Percentiles rank a stretch among this genome's conserved stretches.
Conservation (phyloP, 2,797 vertebrate genomes). For the Microtus obscurus region DNA sequence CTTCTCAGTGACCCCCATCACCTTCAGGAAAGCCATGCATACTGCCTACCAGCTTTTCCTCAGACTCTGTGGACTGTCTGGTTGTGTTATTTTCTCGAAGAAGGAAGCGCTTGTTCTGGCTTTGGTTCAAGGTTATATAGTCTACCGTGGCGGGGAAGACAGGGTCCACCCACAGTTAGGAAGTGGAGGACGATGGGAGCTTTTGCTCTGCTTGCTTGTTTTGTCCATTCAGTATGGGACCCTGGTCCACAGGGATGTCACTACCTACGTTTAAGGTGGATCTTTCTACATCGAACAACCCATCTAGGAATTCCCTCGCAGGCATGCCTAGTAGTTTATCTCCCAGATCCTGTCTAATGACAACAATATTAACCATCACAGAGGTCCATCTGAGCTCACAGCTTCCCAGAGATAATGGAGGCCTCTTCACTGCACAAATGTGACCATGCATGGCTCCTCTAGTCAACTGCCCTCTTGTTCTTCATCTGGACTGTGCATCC, state of each 20-base stretch:
- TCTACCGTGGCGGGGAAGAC: neutral
- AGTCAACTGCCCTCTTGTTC: neutral
- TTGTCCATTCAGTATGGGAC: neutral
- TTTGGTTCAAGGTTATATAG: neutral
- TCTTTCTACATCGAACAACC: neutral
- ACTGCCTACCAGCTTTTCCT: neutral
- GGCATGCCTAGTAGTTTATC: neutral
- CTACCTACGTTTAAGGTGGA: neutral
- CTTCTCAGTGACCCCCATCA: too few relatives aligned
- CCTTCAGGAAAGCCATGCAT: too few relatives aligned
- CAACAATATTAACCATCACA: neutral
- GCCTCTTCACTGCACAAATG: neutral
- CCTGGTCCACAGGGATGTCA: neutral
- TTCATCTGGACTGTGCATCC: fast-evolving
- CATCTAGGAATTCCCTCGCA: neutral
- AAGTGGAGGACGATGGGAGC: neutral
- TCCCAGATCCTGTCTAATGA: neutral
- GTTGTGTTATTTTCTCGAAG: neutral
- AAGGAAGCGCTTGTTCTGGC: neutral
- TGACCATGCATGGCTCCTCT: neutral
- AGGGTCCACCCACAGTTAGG: neutral
- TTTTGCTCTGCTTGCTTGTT: neutral
- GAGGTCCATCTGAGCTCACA: neutral
- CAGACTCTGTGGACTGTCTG: neutral
- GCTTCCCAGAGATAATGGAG: neutral